Evolutionary conservation across 1,140 invertebrate species (phyloP).

Genomic region (Drosophila ananassae): DNA sequence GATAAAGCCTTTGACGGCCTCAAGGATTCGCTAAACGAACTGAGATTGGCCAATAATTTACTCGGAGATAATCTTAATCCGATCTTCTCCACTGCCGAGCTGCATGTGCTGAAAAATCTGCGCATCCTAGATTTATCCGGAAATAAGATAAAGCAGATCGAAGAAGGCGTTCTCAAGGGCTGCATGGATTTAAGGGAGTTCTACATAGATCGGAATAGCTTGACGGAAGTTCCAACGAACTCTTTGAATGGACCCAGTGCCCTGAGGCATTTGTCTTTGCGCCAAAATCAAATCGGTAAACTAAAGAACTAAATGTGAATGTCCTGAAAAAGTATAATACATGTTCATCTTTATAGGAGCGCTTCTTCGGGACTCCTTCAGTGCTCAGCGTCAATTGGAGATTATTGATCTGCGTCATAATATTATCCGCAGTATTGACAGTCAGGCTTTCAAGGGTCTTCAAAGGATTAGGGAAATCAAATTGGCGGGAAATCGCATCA

Average conservation of each 20-base stretch:
- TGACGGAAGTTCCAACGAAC: constrained; percentile 87
- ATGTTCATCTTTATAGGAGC: no score
- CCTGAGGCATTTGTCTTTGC: constrained; percentile 89
- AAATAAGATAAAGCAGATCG: constrained; percentile 91
- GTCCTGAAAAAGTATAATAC: no score
- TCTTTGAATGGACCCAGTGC: constrained; percentile 91
- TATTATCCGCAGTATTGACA: constrained; percentile 89
- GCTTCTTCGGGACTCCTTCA: constrained; percentile 88
- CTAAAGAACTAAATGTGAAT: no score
- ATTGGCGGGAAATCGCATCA: constrained; percentile 90
- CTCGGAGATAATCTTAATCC: constrained; percentile 95
- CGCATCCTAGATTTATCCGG: constrained; percentile 90
- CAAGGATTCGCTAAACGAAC: constrained; percentile 87
- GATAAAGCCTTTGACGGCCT: constrained; percentile 90
- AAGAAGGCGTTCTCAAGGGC: constrained; percentile 93
- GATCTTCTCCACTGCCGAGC: constrained; percentile 93
- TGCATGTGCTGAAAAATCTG: constrained; percentile 90
- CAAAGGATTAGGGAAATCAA: constrained; percentile 88
- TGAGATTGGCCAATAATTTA: constrained; percentile 91
- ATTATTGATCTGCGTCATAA: constrained; percentile 91
- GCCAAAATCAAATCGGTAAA: constrained; percentile 92
- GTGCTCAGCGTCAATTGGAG: constrained; percentile 87
- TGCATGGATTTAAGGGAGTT: constrained; percentile 90
- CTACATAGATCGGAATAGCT: constrained; percentile 91
- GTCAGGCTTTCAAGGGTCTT: constrained; percentile 89